Conservation (phyloP, 1,140 invertebrate species). For the Solenopsis fugax region DNA sequence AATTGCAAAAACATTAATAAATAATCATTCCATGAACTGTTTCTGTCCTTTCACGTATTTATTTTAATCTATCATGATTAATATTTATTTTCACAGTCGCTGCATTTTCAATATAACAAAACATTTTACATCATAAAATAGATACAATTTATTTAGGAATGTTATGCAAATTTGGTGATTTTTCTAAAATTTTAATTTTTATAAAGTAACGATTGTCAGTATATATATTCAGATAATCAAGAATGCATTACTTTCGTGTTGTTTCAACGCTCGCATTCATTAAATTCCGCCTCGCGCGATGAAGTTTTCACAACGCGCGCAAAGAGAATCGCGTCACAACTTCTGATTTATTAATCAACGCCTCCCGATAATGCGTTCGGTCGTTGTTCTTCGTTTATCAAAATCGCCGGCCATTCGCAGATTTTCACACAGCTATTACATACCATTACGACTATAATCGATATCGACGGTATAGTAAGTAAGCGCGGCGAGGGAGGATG, state of each 20-base stretch:
- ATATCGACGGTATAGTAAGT: constrained; percentile 69
- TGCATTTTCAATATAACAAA: not conserved
- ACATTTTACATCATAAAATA: not conserved
- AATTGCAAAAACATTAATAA: not conserved
- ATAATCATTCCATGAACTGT: not conserved
- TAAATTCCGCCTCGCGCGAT: not conserved
- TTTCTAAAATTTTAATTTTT: not conserved
- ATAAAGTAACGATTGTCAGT: not conserved
- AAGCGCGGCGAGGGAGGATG: constrained; percentile 51
- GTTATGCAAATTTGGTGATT: not conserved
- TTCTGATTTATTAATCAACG: constrained; percentile 26
- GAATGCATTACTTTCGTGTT: not conserved
- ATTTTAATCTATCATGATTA: not conserved
- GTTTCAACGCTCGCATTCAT: not conserved
- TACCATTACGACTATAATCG: constrained; percentile 72
- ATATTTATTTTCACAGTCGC: not conserved
- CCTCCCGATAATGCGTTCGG: not conserved
- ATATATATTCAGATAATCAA: not conserved
- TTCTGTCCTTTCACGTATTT: not conserved
- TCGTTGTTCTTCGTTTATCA: constrained; percentile 25
- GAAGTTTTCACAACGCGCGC: not conserved
- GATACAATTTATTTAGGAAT: not conserved
- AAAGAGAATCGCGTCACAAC: not conserved
- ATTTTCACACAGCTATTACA: constrained; percentile 65
- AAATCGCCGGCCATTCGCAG: constrained; percentile 29